Conservation (phyloP, 2,113 vertebrate genomes). For the Anguilla japonica region DNA sequence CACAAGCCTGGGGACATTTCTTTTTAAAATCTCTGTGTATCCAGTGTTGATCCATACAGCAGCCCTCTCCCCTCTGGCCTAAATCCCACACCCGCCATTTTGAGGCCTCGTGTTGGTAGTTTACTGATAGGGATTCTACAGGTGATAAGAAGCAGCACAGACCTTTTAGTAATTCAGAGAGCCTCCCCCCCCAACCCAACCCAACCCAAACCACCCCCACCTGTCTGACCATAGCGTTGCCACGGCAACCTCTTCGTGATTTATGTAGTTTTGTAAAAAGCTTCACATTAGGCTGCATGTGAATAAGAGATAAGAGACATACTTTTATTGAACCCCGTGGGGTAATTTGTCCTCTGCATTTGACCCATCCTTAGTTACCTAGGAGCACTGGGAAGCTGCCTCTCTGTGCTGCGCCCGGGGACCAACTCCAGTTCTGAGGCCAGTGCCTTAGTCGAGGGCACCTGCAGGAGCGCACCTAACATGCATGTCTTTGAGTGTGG, state of each 20-base stretch:
- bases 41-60: background rate
- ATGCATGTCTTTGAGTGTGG: too few species aligned
- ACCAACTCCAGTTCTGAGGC: too few species aligned
- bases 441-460: too few species aligned
- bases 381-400: too few species aligned
- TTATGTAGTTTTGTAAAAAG: constrained; percentile 18
- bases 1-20: background rate
- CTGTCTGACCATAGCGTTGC: constrained; percentile 16
- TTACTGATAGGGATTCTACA: background rate
- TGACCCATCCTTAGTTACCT: too few species aligned
- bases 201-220: background rate
- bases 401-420: too few species aligned
- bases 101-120: background rate
- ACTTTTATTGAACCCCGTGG: too few species aligned
- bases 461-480: too few species aligned
- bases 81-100: background rate
- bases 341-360: too few species aligned
- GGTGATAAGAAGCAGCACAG: background rate
- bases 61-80: background rate
- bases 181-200: background rate
- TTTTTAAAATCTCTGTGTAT: background rate
- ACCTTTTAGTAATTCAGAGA: background rate
- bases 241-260: constrained; percentile 18
- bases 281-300: background rate
- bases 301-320: background rate